Base-by-base conservation (phyloP, 2,113 vertebrate species). In the Esox niger region DNA sequence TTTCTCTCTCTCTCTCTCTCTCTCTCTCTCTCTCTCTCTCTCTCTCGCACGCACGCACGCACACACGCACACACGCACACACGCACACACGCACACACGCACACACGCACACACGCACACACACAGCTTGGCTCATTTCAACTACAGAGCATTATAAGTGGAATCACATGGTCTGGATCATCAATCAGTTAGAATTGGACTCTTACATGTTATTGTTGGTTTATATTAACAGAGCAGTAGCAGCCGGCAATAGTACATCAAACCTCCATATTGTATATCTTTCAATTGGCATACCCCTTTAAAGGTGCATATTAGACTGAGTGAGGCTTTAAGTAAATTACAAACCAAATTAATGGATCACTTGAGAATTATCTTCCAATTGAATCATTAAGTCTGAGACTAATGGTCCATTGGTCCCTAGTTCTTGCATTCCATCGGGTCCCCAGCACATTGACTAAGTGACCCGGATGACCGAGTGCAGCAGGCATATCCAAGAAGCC, bases 151-250 rank as follows among this genome's bases (percentile, higher is more conserved):
- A 8, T 8, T 27, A 30, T 59, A 27, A 30, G 27, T 57, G 55
- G 13, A 27, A 25, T 17, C 15, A 23, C 21, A 23, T 58, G 25
- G 23, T 26, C 57, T 10, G 57, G 17, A 13, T 65, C 54, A 65
- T 71, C 54, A 62, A 63, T 71, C 55, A 71, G 65, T 65, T 73
- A 67, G 29, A 25, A 62, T 66, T 31, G 67, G n/a, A 32, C 20
- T 35, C 54, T 30, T 17, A 29, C 54, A 38, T 29, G 23, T 17
- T 49, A 33, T 35, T 17, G 35, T 25, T 54, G 69, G 62, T 15
- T 43, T 15, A 15, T 43, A n/a, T n/a, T n/a, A n/a, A n/a, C 3
- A 17, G 17, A 43, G 15, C 1, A 17, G 17, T 43, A 15, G 38
- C 38, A 43, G 38, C 38, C 38, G 15, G 38, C 15, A 15, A 43